phyloP scores from a whole-genome alignment of 2,113 vertebrate genomes.

The Calonectris borealis region DNA sequence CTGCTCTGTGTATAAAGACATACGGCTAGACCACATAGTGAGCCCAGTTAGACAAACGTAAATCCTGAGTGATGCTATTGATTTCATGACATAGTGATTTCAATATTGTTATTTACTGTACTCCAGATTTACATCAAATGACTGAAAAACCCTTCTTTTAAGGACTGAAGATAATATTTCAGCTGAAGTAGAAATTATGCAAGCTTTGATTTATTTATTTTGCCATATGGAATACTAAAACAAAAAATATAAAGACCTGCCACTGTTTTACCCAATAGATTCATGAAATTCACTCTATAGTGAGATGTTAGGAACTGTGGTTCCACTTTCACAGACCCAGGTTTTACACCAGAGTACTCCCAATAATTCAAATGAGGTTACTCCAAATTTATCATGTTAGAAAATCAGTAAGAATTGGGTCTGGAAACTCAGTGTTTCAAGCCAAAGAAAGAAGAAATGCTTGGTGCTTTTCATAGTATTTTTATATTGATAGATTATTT shows the following conservation, averaged over 20 bases:
- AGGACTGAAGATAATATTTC: neutral
- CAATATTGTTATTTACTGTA: neutral
- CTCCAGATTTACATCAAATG: neutral
- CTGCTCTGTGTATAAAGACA: neutral
- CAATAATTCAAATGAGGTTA: neutral
- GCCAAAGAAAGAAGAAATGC: slow-evolving; percentile 11
- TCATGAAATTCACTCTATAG: neutral
- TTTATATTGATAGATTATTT: slow-evolving; percentile 51
- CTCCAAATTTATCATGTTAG: neutral
- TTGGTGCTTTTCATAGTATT: slow-evolving; percentile 16
- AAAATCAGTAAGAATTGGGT: neutral
- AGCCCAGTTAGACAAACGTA: neutral
- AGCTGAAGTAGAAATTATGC: neutral
- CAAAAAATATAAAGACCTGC: neutral
- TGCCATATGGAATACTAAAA: slow-evolving; percentile 2
- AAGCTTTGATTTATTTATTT: slow-evolving; percentile 1
- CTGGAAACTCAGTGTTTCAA: slow-evolving; percentile 36
- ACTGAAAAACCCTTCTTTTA: neutral
- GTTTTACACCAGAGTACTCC: neutral
- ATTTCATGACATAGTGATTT: neutral
- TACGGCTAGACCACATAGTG: neutral
- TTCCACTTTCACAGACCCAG: neutral
- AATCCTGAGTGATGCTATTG: neutral
- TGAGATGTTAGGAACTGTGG: neutral
- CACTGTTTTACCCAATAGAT: neutral